These are phyloP conservation scores for Elachura formosa DNA, from an alignment of 2,113 vertebrate genomes.

Conservation along the genomic window DNA sequence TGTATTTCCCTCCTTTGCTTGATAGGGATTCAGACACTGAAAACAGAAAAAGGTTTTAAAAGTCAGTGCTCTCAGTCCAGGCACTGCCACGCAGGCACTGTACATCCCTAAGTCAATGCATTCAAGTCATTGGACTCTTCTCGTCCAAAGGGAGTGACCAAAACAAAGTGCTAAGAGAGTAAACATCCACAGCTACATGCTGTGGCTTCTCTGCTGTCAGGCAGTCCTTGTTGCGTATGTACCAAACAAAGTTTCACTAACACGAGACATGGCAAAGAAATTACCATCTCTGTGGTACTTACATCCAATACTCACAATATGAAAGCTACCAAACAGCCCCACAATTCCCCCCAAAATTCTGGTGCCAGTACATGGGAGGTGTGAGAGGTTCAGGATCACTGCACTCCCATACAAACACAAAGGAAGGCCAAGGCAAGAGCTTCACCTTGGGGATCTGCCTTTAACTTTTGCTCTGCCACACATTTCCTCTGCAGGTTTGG, in stretches of 20 bases:
- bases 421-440: background rate
- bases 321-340: background rate
- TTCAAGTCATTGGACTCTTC: background rate
- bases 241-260: background rate
- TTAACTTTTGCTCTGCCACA: background rate
- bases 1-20: no score
- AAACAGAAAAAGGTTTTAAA: background rate
- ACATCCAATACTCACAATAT: background rate
- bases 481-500: background rate
- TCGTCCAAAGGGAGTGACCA: background rate
- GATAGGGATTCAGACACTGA: background rate
- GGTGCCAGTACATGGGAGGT: background rate
- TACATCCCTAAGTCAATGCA: background rate
- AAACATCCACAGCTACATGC: background rate
- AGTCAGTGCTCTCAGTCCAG: background rate
- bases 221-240: background rate
- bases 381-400: background rate
- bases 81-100: background rate
- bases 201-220: background rate
- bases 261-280: background rate
- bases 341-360: background rate
- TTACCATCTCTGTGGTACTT: background rate
- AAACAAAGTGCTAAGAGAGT: background rate
- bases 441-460: background rate
- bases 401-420: fast-evolving